Evolutionary conservation across 2,888 invertebrate genomes (phyloP), one percentile per base, ranked within the genome.

Genomic region (Monoplex corrugatus): DNA sequence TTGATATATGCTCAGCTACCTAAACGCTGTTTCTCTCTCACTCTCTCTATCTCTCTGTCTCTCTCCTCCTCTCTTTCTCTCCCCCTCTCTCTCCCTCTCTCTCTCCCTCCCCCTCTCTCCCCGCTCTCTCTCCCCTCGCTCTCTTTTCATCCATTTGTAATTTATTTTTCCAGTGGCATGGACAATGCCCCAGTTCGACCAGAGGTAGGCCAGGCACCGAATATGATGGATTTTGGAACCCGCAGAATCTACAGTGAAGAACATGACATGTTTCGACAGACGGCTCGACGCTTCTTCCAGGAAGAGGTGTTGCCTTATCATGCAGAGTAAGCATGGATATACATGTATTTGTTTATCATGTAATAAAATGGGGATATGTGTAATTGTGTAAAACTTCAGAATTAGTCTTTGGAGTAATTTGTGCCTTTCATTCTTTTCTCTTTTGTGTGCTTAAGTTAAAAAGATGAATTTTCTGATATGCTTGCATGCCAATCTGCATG

Each of bases 191-290:
- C n/a, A 5, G 80, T 43, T 50, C 87, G 91, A 6, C 86, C 86
- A 28, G 92, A 92, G 38, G 87, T 90, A 23, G 88, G 88, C 50
- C 90, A 96, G 89, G 92, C 95, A 57, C 89, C 91, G 23, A 94
- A 91, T 68, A 90, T 96, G 92, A 94, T 94, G 92, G 96, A 96
- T 91, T 95, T 96, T 89, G 96, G 96, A 10, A 95, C 95, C 0
- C 92, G 96, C 75, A 88, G 92, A 40, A 95, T 96, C 23, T 96
- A 96, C 91, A 93, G 93, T 35, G 94, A 95, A 89, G 96, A 96
- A 83, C 96, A 96, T 92, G 96, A 96, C 92, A 95, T 96, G 13
- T 96, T 96, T 90, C 90, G 96, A 86, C 93, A 95, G 88, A 95
- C 93, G 89, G 96, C 94, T 0, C 91, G 96, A 43, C 93, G 95